Percentiles rank a stretch among this genome's conserved stretches.
These are phyloP conservation scores for Acrocephalus kingi DNA, from an alignment of 2,113 vertebrate species.

Conservation along the genomic window DNA sequence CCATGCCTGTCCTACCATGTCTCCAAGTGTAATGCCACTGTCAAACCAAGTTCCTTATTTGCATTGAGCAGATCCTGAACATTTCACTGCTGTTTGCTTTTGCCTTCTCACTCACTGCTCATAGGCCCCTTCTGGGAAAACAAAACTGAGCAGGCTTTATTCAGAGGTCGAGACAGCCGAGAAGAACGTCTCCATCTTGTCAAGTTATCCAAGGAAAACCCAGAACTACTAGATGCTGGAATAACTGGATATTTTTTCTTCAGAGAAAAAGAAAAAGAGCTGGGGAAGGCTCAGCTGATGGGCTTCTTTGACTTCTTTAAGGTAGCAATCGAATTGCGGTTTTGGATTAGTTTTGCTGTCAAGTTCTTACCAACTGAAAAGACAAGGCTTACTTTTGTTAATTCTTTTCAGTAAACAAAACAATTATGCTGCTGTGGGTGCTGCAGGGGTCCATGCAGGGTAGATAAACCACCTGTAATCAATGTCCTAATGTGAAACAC, in stretches of 20 bases:
- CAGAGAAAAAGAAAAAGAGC: constrained; percentile 85
- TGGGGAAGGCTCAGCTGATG: constrained; percentile 85
- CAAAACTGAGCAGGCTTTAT: constrained; percentile 87
- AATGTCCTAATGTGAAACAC: background rate
- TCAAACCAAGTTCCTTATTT: background rate
- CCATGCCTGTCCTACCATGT: background rate
- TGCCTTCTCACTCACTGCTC: constrained; percentile 1
- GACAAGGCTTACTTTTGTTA: background rate
- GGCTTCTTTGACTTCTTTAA: constrained; percentile 98
- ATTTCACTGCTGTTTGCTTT: background rate
- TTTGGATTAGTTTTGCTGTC: background rate
- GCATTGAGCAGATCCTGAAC: background rate
- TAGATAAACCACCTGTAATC: background rate
- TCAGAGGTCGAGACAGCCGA: constrained; percentile 90
- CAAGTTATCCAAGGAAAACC: constrained; percentile 82
- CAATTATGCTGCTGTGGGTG: background rate
- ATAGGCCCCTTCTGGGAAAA: constrained; percentile 86
- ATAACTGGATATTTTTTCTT: constrained; percentile 97
- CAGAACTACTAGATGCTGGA: constrained; percentile 89
- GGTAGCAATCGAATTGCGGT: constrained; percentile 69
- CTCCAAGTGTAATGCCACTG: background rate
- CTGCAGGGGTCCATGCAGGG: background rate
- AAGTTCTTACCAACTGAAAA: background rate
- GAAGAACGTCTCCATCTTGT: constrained; percentile 88
- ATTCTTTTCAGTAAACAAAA: background rate